Evolutionary conservation across 2,797 vertebrate genomes (phyloP), one percentile per base, ranked within the genome.

Genomic region (Heterohyrax brucei): DNA sequence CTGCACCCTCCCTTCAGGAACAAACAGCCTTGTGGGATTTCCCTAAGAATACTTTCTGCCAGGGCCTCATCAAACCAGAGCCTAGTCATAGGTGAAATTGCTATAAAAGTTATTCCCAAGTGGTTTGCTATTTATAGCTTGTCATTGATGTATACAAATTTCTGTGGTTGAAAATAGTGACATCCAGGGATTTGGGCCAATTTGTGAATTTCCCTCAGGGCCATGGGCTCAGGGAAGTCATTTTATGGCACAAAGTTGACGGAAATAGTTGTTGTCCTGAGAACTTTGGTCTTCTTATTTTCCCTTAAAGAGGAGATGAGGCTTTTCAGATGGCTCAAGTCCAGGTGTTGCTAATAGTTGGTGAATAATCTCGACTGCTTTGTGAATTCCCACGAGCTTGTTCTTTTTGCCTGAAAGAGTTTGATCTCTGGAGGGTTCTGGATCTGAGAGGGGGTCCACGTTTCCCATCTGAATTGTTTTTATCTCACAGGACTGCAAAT

Each of bases 111-210:
- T 53, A 18, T 66, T 87, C 77, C 91, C 89, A 44, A 77, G 73
- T 18, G 76, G 50, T 22, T 93, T 4, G 0, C 59, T 95, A 95
- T 96, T 96, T 96, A 92, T 83, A 96, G 91, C 68, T 93, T 95
- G 62, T 48, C 87, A 89, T 79, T 80, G 95, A 94, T 0, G 16
- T 82, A 82, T 89, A 93, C 84, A 94, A 77, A 95, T 94, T 95
- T 90, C 93, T 93, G 81, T 9, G 59, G 86, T 95, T 89, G 77
- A 96, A 97, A 95, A 96, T 93, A 97, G 96, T 95, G 93, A 86
- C 87, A 89, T 87, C 26, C 14, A 79, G 89, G 80, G 87, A 87
- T 85, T 87, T 94, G 94, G 82, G 75, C 77, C 94, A 77, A 86
- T 96, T 93, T 94, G 86, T 92, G 91, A 66, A 62, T 94, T 95